Percentiles rank a stretch among this genome's conserved stretches.
phyloP scores from a whole-genome alignment of 2,113 vertebrate genomes.

The Salvelinus namaycush region DNA sequence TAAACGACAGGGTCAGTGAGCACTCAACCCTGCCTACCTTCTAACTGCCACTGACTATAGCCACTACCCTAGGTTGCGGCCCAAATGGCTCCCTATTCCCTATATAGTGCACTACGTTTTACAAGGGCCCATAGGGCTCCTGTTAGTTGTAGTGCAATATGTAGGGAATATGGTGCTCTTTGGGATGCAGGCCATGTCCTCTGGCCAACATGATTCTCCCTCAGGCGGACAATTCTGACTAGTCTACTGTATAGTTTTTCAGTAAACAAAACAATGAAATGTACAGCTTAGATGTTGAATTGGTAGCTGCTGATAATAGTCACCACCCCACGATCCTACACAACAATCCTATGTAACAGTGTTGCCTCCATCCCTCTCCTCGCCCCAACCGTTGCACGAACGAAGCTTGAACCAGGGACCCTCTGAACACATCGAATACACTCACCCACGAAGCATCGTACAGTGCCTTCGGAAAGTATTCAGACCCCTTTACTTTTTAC shows the following conservation, averaged over 20 bases:
- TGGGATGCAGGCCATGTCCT: neutral
- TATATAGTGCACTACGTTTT: too few species aligned
- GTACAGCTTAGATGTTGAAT: neutral
- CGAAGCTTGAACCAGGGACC: too few species aligned
- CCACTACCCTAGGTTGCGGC: neutral
- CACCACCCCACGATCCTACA: neutral
- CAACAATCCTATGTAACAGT: neutral
- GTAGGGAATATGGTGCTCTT: neutral
- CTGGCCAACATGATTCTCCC: neutral
- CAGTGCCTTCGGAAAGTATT: too few species aligned
- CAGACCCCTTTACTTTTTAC: too few species aligned
- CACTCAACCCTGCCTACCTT: neutral
- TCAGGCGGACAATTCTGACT: neutral
- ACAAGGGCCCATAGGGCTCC: too few species aligned
- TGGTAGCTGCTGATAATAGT: neutral
- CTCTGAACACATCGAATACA: too few species aligned
- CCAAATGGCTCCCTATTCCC: too few species aligned
- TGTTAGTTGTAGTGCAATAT: too few species aligned
- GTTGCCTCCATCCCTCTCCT: too few species aligned
- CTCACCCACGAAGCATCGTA: too few species aligned
- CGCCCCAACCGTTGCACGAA: too few species aligned
- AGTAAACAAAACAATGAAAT: neutral
- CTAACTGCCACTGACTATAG: neutral
- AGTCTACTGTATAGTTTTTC: neutral
- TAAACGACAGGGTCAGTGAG: constrained; percentile 6